phyloP scores from a whole-genome alignment of 2,888 invertebrate species.

The Standfussiana lucernea region DNA sequence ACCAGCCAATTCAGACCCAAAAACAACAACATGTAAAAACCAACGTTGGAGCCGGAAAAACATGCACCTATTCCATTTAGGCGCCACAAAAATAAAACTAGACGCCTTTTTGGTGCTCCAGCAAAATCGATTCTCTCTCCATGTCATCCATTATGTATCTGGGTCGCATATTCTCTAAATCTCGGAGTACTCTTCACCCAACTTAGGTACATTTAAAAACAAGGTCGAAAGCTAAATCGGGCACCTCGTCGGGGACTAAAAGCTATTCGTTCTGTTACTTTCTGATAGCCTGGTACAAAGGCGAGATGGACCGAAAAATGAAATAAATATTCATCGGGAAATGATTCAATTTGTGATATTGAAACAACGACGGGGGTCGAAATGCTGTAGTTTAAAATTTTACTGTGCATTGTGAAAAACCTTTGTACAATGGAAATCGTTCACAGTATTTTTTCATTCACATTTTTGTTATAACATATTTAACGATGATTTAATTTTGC shows the following conservation, averaged over 20 bases:
- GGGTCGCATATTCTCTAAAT: constrained; percentile 63
- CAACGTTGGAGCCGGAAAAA: constrained; percentile 10
- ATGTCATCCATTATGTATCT: constrained; percentile 65
- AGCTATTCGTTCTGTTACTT: constrained; percentile 47
- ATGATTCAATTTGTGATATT: constrained; percentile 48
- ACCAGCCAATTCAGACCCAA: constrained; percentile 3
- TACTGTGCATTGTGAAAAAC: background rate
- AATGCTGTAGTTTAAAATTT: background rate
- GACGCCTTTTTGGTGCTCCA: constrained; percentile 28
- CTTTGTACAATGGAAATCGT: background rate
- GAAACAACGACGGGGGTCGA: constrained; percentile 35
- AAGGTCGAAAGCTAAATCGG: constrained; percentile 58
- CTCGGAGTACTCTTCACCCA: constrained; percentile 50
- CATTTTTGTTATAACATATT: background rate
- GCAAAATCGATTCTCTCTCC: constrained; percentile 54
- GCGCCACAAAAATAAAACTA: constrained; percentile 46
- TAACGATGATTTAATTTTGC: background rate
- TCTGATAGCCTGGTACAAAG: constrained; percentile 41
- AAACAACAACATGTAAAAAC: constrained; percentile 22
- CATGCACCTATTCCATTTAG: constrained; percentile 21
- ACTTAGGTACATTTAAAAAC: constrained; percentile 65
- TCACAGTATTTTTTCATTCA: background rate
- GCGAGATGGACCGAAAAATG: constrained; percentile 47
- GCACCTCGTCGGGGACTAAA: constrained; percentile 48
- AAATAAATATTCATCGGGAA: constrained; percentile 58